Conservation (phyloP, 1,140 invertebrate genomes). For the Meteorus sp. region DNA sequence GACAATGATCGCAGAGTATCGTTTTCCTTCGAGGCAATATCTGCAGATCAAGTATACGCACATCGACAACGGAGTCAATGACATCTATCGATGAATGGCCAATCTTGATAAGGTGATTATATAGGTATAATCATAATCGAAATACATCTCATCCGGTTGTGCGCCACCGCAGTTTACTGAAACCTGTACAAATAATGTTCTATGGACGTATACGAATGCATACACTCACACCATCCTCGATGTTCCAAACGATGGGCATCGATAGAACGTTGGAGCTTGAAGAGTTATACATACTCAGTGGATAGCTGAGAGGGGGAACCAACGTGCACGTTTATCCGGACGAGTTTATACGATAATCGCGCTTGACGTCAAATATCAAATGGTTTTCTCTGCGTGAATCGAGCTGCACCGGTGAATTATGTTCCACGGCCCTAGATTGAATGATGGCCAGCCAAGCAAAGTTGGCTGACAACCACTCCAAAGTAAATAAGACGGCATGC, state of each 20-base stretch:
- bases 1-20: too few species aligned
- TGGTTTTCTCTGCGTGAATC: slow-evolving; percentile 52
- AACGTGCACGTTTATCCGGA: slow-evolving; percentile 39
- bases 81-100: neutral
- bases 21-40: too few species aligned
- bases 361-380: slow-evolving; percentile 54
- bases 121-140: neutral
- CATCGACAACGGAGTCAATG: neutral
- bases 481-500: slow-evolving; percentile 50
- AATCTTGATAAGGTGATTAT: neutral
- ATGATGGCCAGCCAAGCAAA: slow-evolving; percentile 48
- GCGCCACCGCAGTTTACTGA: slow-evolving; percentile 39
- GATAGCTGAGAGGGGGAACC: too few species aligned
- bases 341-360: slow-evolving; percentile 51
- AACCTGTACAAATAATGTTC: slow-evolving; percentile 42
- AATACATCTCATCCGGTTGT: slow-evolving; percentile 1
- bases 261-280: too few species aligned
- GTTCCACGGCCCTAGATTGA: slow-evolving; percentile 46
- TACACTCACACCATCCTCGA: too few species aligned
- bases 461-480: slow-evolving; percentile 52
- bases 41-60: too few species aligned
- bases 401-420: slow-evolving; percentile 50
- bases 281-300: too few species aligned
- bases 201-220: too few species aligned
- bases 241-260: too few species aligned